A percentile compares a stretch with the other conserved stretches of the same genome.
Evolutionary conservation across 2,888 invertebrate species (phyloP).

Genomic region (Sycophila texana): DNA sequence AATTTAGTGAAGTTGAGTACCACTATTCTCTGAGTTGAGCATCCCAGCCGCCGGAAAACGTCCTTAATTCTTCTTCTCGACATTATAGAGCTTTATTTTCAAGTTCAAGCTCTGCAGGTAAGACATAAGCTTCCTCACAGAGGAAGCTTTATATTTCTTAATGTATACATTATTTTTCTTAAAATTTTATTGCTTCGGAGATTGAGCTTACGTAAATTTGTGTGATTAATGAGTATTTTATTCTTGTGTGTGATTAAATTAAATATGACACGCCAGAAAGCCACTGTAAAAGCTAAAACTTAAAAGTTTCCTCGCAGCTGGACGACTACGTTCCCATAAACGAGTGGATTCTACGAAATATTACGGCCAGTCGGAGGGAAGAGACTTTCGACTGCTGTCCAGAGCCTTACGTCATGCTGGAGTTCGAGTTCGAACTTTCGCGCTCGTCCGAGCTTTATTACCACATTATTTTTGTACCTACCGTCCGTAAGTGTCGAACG

Average conservation of each 20-base stretch:
- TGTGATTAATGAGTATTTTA: no score
- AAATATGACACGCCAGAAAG: background rate
- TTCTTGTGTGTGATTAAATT: background rate
- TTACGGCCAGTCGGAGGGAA: conserved; percentile 72
- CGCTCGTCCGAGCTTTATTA: conserved; percentile 80
- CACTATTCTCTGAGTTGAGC: no score
- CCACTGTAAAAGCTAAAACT: background rate
- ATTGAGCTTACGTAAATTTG: no score
- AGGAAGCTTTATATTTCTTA: no score
- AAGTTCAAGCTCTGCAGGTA: no score
- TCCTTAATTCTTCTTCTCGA: no score
- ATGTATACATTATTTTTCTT: no score
- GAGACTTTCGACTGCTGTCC: conserved; percentile 78
- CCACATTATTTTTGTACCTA: conserved; percentile 81
- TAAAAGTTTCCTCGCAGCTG: conserved; percentile 40
- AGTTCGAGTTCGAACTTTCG: conserved; percentile 77
- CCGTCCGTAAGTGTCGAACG: conserved; percentile 74
- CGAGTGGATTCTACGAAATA: conserved; percentile 76
- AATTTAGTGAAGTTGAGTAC: no score
- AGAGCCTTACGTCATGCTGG: conserved; percentile 78
- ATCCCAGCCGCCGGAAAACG: no score
- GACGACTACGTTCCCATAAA: conserved; percentile 51
- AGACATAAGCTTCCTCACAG: no score
- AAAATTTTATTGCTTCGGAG: no score
- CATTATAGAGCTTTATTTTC: no score